Evolutionary conservation across 2,797 vertebrate species (phyloP).

Genomic region (Sebastes trivittatus): DNA sequence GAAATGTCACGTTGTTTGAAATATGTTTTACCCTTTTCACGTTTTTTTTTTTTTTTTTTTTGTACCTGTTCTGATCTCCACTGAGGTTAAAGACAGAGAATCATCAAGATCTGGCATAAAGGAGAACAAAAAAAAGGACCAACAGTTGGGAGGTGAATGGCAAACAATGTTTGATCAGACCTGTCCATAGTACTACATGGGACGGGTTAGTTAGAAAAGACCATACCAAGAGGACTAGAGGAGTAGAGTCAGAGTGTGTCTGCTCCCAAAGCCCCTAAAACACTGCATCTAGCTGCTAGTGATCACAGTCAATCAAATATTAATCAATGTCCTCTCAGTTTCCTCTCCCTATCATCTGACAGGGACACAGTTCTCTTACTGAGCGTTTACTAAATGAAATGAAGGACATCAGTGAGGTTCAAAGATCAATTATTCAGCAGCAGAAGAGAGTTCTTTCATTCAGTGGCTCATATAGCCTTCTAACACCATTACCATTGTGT

Average conservation of each 20-base stretch:
- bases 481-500: neutral
- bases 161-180: neutral
- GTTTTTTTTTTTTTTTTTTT: neutral
- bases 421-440: slow-evolving; percentile 62
- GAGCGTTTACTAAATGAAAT: slow-evolving; percentile 62
- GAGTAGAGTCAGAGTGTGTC: neutral
- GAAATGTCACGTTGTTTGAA: slow-evolving; percentile 13
- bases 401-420: slow-evolving; percentile 9
- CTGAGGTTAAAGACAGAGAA: neutral
- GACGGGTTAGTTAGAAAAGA: neutral
- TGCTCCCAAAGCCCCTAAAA: slow-evolving; percentile 4
- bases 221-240: neutral
- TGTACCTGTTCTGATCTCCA: neutral
- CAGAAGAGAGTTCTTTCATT: slow-evolving; percentile 39
- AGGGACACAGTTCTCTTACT: slow-evolving; percentile 52
- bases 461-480: neutral
- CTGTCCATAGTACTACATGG: too few relatives aligned
- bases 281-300: neutral
- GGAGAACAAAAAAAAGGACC: neutral
- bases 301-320: slow-evolving; percentile 77
- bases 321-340: slow-evolving; percentile 75
- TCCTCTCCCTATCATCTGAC: slow-evolving; percentile 64
- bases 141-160: neutral
- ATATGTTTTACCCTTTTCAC: neutral
- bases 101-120: neutral